A percentile compares a stretch with the other conserved stretches of the same genome.
Evolutionary conservation across 2,888 invertebrate species (phyloP).

Genomic region (Sesia apiformis): DNA sequence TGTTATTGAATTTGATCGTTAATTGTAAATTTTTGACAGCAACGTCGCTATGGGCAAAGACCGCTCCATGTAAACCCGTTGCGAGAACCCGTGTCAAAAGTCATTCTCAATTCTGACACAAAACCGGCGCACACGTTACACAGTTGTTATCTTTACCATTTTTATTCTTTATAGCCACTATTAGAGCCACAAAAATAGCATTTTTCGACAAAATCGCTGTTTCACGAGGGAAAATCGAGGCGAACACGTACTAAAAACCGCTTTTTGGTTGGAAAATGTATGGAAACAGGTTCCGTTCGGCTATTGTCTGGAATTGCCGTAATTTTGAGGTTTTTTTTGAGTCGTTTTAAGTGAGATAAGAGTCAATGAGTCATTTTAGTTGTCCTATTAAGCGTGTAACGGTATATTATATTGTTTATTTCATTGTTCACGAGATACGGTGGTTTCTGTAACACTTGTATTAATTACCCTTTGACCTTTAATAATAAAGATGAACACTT

Average conservation of each 20-base stretch:
- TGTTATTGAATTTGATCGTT: no score
- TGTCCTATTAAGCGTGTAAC: background rate
- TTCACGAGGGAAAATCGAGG: slow-evolving; percentile 23
- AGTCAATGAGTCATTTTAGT: background rate
- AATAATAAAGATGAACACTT: no score
- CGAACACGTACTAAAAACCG: slow-evolving; percentile 19
- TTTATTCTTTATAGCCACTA: slow-evolving; percentile 12
- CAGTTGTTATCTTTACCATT: background rate
- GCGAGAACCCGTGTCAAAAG: slow-evolving; percentile 12
- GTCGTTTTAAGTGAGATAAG: background rate
- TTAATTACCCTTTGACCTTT: no score
- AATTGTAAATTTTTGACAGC: no score
- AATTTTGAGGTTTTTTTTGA: background rate
- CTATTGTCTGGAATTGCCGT: background rate
- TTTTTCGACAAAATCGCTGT: slow-evolving; percentile 19
- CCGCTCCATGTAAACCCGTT: slow-evolving; percentile 21
- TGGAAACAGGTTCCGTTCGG: background rate
- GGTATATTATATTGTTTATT: background rate
- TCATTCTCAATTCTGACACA: slow-evolving; percentile 3
- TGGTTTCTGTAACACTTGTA: no score
- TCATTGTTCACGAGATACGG: no score
- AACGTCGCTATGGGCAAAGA: no score
- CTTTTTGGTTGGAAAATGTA: slow-evolving; percentile 13
- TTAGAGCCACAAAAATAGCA: slow-evolving; percentile 17
- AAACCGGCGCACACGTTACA: background rate